Percentiles rank a stretch among this genome's conserved stretches.
Evolutionary conservation across 1,140 invertebrate genomes (phyloP).

Genomic region (Brachionus koreanus): DNA sequence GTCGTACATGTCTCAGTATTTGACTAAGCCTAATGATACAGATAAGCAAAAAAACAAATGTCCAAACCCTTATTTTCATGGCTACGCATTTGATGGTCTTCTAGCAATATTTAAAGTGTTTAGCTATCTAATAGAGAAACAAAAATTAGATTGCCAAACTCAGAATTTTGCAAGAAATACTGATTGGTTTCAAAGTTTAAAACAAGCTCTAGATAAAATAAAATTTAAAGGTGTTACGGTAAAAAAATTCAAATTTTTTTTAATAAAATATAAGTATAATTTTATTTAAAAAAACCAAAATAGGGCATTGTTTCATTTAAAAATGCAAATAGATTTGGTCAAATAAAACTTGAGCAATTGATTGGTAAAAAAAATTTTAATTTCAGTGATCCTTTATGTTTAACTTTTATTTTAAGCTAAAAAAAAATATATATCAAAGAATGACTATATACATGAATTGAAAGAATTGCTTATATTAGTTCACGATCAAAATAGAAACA

Average conservation of each 20-base stretch:
- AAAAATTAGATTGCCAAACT: neutral
- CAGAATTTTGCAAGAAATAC: neutral
- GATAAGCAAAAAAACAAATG: conserved; percentile 72
- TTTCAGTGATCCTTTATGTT: neutral
- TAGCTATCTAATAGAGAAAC: neutral
- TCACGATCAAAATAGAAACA: conserved; percentile 7
- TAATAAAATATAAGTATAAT: too few species aligned
- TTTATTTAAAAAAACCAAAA: too few species aligned
- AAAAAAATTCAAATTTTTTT: too few species aligned
- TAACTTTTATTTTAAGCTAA: neutral
- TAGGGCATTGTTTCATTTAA: conserved; percentile 89
- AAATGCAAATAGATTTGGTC: conserved; percentile 88
- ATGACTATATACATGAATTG: neutral
- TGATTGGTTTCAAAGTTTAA: conserved; percentile 13
- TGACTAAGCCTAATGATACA: neutral
- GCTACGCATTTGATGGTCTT: conserved; percentile 68
- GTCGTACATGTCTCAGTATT: conserved; percentile 31
- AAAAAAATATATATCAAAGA: neutral
- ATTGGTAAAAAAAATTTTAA: conserved; percentile 64
- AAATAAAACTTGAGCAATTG: conserved; percentile 87
- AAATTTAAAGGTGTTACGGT: conserved; percentile 32
- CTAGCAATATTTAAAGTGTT: conserved; percentile 37
- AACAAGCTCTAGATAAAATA: conserved; percentile 12
- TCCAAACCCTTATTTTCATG: conserved; percentile 82
- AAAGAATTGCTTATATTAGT: conserved; percentile 11